These are phyloP conservation scores for Trissolcus japonicus DNA, from an alignment of 2,888 invertebrate species.

Conservation along the genomic window DNA sequence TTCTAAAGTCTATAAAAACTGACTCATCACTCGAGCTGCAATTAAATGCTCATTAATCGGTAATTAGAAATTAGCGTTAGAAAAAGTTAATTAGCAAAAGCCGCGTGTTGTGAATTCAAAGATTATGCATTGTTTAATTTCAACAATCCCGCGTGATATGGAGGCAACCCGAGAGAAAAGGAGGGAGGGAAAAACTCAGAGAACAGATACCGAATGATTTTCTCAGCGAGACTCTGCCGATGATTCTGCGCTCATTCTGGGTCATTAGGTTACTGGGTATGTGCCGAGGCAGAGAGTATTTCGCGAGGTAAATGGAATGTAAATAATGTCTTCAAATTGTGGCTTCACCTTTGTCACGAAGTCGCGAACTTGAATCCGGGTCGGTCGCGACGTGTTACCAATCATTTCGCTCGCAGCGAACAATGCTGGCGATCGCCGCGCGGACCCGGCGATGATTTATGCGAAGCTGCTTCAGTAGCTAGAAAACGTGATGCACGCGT, in stretches of 20 bases:
- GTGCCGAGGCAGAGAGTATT: slow-evolving; percentile 51
- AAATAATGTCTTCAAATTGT: slow-evolving; percentile 54
- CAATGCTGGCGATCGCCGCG: slow-evolving; percentile 22
- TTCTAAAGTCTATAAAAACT: too few relatives aligned
- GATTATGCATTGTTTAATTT: slow-evolving; percentile 39
- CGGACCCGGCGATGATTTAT: slow-evolving; percentile 39
- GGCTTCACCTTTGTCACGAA: slow-evolving; percentile 67
- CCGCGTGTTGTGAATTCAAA: slow-evolving; percentile 15
- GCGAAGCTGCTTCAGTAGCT: slow-evolving; percentile 35
- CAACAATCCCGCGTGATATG: slow-evolving; percentile 7
- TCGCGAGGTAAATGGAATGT: slow-evolving; percentile 58
- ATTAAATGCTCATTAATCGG: slow-evolving; percentile 38
- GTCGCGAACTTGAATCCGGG: slow-evolving; percentile 68
- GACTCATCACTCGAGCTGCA: slow-evolving; percentile 14
- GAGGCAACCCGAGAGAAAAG: neutral
- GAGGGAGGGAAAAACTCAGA: slow-evolving; percentile 30
- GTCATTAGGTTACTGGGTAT: slow-evolving; percentile 55
- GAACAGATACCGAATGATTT: slow-evolving; percentile 52
- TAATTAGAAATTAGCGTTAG: slow-evolving; percentile 14
- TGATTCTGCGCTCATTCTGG: slow-evolving; percentile 53
- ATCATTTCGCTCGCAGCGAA: slow-evolving; percentile 37
- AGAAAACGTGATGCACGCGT: slow-evolving; percentile 42
- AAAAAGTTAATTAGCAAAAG: slow-evolving; percentile 46
- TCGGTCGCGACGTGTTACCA: slow-evolving; percentile 61
- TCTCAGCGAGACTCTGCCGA: slow-evolving; percentile 42